These are phyloP conservation scores for Neotragus moschatus DNA, from an alignment of 2,113 vertebrate genomes.

Conservation along the genomic window DNA sequence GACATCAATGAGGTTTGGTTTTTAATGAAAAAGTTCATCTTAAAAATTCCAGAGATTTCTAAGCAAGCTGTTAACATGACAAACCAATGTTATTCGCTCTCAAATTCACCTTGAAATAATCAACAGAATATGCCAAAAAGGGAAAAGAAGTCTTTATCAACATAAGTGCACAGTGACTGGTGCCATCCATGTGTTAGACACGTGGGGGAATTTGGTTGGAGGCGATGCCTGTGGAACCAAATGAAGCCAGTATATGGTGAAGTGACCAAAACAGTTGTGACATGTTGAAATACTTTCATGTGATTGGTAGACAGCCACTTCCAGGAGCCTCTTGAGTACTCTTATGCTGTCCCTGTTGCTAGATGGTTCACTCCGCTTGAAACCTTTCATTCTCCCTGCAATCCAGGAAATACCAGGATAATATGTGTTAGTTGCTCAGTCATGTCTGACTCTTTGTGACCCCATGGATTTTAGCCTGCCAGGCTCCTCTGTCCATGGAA, in stretches of 20 bases:
- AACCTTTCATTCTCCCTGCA: background rate
- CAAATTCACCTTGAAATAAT: conserved; percentile 6
- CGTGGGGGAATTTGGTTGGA: background rate
- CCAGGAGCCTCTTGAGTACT: background rate
- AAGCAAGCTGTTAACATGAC: conserved; percentile 20
- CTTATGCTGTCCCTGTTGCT: background rate
- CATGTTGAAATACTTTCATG: background rate
- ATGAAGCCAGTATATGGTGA: background rate
- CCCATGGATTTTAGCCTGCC: background rate
- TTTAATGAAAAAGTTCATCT: conserved; percentile 4
- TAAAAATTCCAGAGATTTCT: conserved; percentile 35
- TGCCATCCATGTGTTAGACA: background rate
- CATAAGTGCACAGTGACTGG: background rate
- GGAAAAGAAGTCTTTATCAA: background rate
- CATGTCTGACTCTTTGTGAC: background rate
- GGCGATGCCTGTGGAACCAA: background rate
- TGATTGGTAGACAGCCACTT: background rate
- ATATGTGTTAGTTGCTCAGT: background rate
- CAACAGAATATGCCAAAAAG: background rate
- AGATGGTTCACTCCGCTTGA: background rate
- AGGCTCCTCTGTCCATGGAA: background rate
- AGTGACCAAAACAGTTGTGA: background rate
- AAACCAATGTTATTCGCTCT: background rate
- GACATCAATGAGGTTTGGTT: background rate
- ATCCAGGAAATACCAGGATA: background rate